Percentiles rank a stretch among this genome's conserved stretches.
Evolutionary conservation across 2,113 vertebrate genomes (phyloP).

Genomic region (Gorsachius goisagi): DNA sequence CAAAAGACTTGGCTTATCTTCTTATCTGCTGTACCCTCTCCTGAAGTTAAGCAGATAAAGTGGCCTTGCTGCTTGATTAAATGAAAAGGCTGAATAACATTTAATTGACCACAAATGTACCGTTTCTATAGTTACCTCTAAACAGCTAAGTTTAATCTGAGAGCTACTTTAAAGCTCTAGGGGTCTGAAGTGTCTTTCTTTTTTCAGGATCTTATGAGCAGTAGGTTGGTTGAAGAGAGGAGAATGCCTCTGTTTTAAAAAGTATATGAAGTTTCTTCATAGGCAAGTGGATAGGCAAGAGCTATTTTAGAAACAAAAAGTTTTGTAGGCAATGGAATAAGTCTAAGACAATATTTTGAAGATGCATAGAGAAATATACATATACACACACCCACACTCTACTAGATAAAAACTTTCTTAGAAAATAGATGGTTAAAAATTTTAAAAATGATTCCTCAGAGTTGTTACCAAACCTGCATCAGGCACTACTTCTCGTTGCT

Average conservation of each 20-base stretch:
- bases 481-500: not conserved
- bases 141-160: not conserved
- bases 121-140: not conserved
- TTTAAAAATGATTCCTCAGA: not conserved
- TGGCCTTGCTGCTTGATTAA: not conserved
- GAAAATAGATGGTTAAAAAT: not conserved
- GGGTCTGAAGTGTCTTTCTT: not conserved
- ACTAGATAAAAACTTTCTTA: not conserved
- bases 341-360: not conserved
- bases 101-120: not conserved
- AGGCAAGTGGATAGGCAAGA: not conserved
- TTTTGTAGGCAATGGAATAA: not conserved
- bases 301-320: not conserved
- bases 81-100: not conserved
- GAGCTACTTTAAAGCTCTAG: not conserved
- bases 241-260: not conserved
- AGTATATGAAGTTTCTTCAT: not conserved
- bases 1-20: not conserved
- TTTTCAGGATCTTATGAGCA: not conserved
- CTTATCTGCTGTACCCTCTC: not conserved
- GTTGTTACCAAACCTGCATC: not conserved
- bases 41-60: not conserved
- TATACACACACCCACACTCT: fast-evolving
- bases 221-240: not conserved
- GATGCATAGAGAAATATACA: not conserved